Evolutionary conservation across 2,888 invertebrate species (phyloP).

Genomic region (Acanthosepion lycidas): DNA sequence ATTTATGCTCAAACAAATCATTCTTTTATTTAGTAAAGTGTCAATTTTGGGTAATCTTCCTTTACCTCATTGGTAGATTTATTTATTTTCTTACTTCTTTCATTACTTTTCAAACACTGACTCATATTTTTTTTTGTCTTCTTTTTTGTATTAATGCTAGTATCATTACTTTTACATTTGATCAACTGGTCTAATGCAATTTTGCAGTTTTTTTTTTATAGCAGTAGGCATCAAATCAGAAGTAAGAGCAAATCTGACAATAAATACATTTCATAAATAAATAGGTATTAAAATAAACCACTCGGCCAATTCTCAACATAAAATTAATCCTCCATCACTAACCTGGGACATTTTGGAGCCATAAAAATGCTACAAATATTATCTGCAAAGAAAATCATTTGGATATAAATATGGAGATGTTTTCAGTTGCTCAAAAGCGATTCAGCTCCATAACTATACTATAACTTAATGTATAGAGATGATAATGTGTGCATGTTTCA

Average conservation of each 20-base stretch:
- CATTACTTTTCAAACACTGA: not conserved
- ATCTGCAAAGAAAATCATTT: not conserved
- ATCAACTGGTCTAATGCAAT: not conserved
- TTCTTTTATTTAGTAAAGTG: too few relatives aligned
- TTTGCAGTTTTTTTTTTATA: not conserved
- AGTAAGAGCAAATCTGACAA: not conserved
- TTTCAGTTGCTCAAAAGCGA: not conserved
- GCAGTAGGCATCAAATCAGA: not conserved
- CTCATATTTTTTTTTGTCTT: not conserved
- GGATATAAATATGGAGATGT: not conserved
- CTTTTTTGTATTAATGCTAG: not conserved
- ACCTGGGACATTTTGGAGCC: constrained; percentile 6
- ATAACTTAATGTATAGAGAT: not conserved
- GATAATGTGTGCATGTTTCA: too few relatives aligned
- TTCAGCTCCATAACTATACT: not conserved
- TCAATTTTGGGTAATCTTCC: too few relatives aligned
- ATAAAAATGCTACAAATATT: not conserved
- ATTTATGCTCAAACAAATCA: too few relatives aligned
- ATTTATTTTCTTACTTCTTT: not conserved
- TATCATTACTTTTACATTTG: not conserved
- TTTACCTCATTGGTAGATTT: not conserved
- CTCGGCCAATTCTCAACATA: not conserved
- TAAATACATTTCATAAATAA: not conserved
- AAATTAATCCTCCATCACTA: not conserved
- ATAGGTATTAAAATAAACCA: not conserved